phyloP scores from a whole-genome alignment of 2,888 invertebrate genomes.

The Orchesella flavescens region DNA sequence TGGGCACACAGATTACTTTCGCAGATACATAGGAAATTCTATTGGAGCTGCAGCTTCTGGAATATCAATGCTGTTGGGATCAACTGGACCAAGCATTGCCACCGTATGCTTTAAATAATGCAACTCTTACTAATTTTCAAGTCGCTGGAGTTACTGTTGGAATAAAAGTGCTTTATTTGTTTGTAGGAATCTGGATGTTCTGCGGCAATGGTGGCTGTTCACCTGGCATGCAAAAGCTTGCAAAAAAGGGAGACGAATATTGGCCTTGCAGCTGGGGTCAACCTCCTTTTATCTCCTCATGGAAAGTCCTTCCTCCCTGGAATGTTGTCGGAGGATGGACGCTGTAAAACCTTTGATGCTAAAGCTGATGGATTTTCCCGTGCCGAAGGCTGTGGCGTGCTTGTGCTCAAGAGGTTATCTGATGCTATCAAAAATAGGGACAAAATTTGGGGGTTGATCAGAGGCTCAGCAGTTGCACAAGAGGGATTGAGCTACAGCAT shows the following conservation, averaged over 20 bases:
- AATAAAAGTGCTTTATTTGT: no score
- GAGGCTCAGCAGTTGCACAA: neutral
- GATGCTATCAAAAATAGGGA: constrained; percentile 22
- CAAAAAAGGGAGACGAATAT: neutral
- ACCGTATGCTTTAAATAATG: no score
- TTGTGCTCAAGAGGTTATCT: constrained; percentile 31
- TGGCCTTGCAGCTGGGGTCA: neutral
- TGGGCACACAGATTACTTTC: no score
- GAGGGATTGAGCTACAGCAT: constrained; percentile 5
- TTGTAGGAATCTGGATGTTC: neutral
- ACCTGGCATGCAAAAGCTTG: neutral
- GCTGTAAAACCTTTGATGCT: constrained; percentile 59
- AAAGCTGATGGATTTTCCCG: constrained; percentile 55
- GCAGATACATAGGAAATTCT: no score
- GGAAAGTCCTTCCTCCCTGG: no score
- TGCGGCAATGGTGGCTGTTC: neutral
- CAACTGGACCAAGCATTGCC: no score
- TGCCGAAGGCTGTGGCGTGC: constrained; percentile 16
- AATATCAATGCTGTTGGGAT: no score
- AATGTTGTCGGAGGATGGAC: neutral
- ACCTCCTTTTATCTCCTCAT: no score
- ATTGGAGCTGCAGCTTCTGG: no score
- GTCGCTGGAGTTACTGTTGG: no score
- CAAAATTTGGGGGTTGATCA: constrained; percentile 3
- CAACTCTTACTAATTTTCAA: no score